Conservation (phyloP, 2,797 vertebrate species). For the Schizopygopsis malacanthus region DNA sequence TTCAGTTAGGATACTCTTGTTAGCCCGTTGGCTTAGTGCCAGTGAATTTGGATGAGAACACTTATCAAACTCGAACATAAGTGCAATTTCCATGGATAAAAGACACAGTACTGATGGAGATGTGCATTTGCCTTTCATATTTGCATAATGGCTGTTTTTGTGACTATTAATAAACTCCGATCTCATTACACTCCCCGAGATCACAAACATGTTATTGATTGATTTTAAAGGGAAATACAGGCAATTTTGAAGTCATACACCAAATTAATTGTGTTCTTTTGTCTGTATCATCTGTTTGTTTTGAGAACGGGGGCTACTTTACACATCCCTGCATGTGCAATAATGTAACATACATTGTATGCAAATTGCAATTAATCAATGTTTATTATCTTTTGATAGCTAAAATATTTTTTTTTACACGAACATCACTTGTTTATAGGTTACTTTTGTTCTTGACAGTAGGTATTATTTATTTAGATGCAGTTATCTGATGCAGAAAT, state of each 20-base stretch:
- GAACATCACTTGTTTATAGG: neutral
- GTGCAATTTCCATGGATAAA: neutral
- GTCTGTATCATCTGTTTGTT: neutral
- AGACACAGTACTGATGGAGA: neutral
- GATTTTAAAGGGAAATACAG: neutral
- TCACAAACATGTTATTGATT: neutral
- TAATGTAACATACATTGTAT: neutral
- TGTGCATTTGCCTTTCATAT: neutral
- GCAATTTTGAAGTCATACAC: neutral
- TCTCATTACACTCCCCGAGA: neutral
- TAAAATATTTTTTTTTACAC: neutral
- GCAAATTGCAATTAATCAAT: neutral
- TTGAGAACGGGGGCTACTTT: neutral
- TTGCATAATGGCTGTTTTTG: constrained; percentile 2
- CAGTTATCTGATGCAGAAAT: neutral
- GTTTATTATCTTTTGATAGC: constrained; percentile 4
- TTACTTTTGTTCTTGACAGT: neutral
- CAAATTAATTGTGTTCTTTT: neutral
- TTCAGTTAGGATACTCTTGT: neutral
- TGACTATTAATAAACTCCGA: neutral
- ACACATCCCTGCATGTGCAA: constrained; percentile 3
- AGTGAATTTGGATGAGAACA: constrained; percentile 28
- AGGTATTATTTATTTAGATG: neutral
- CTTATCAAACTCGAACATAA: neutral
- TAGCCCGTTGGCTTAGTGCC: constrained; percentile 1